Conservation (phyloP, 1,140 invertebrate species). For the Zaprionus camerounensis region DNA sequence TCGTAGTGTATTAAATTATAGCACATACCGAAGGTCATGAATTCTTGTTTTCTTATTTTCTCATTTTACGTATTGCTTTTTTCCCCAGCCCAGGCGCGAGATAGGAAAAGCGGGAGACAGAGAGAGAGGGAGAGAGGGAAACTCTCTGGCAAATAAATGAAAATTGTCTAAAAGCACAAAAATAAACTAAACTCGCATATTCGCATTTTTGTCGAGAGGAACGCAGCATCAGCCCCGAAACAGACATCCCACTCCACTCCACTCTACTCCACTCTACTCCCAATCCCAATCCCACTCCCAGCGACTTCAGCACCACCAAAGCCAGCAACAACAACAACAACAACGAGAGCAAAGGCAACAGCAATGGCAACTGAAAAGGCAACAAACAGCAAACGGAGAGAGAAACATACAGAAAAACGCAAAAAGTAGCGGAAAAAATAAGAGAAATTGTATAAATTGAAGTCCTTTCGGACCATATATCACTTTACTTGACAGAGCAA, state of each 20-base stretch:
- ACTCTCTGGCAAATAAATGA: slow-evolving; percentile 74
- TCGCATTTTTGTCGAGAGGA: slow-evolving; percentile 79
- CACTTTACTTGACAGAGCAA: slow-evolving; percentile 84
- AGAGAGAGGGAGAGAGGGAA: neutral
- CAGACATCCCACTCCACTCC: neutral
- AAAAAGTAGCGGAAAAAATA: slow-evolving; percentile 83
- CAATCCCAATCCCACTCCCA: neutral
- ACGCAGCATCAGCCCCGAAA: slow-evolving; percentile 62
- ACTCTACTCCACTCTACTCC: neutral
- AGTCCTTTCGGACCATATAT: slow-evolving; percentile 84
- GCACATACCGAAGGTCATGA: slow-evolving; percentile 80
- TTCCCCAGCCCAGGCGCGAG: slow-evolving; percentile 8
- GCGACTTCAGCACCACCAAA: slow-evolving; percentile 53
- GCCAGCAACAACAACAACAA: slow-evolving; percentile 58
- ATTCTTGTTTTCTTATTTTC: slow-evolving; percentile 74
- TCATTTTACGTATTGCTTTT: slow-evolving; percentile 79
- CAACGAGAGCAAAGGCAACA: slow-evolving; percentile 54
- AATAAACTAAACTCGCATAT: slow-evolving; percentile 84
- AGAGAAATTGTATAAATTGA: slow-evolving; percentile 84
- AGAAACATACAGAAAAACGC: slow-evolving; percentile 64
- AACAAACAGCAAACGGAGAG: slow-evolving; percentile 52
- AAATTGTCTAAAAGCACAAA: slow-evolving; percentile 83
- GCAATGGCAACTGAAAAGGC: slow-evolving; percentile 61
- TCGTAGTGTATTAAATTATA: slow-evolving; percentile 79
- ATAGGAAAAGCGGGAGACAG: neutral